Evolutionary conservation across 2,888 invertebrate species (phyloP).

Genomic region (Thelaira solivaga): DNA sequence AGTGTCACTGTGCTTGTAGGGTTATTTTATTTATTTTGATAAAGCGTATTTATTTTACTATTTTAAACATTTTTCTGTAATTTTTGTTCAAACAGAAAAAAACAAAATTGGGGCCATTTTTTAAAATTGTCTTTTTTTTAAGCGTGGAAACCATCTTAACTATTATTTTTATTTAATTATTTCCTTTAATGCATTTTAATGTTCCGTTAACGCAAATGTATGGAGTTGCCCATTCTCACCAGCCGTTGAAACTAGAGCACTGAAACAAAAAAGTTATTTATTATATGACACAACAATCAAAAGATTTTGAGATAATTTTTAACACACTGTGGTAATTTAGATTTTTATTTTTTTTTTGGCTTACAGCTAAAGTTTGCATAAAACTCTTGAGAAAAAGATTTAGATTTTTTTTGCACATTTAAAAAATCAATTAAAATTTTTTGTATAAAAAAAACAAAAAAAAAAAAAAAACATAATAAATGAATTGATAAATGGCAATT

Average conservation of each 20-base stretch:
- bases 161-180: not conserved
- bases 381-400: conserved; percentile 41
- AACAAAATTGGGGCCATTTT: no score
- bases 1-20: no score
- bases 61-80: no score
- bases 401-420: conserved; percentile 1
- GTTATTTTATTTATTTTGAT: no score
- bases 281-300: conserved; percentile 46
- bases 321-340: not conserved
- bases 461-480: not conserved
- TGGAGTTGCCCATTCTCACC: conserved; percentile 38
- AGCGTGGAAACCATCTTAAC: not conserved
- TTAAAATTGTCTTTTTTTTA: not conserved
- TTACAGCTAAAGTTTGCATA: conserved; percentile 43
- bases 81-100: no score
- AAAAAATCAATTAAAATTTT: conserved; percentile 32
- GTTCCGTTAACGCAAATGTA: not conserved
- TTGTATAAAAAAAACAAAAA: not conserved
- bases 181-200: not conserved
- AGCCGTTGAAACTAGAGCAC: conserved; percentile 42
- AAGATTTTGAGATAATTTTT: conserved; percentile 51
- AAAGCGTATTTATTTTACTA: no score
- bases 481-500: no score
- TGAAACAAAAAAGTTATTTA: conserved; percentile 47
- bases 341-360: not conserved